phyloP scores from a whole-genome alignment of 2,888 invertebrate species.

The Sphinx pinastri region DNA sequence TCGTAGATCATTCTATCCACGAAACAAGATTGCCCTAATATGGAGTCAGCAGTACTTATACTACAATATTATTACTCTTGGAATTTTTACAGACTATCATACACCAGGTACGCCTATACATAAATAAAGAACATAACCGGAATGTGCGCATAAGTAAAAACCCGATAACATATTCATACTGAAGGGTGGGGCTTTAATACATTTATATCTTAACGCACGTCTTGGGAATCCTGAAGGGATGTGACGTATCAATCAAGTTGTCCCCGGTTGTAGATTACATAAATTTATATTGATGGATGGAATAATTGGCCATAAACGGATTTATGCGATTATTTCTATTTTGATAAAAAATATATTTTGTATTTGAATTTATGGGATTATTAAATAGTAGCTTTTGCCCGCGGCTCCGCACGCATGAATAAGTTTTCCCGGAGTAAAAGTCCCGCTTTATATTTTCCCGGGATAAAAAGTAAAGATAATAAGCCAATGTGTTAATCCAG shows the following conservation, averaged over 20 bases:
- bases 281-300: constrained; percentile 6
- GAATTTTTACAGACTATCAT: neutral
- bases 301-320: neutral
- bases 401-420: too few relatives aligned
- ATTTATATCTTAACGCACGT: constrained; percentile 7
- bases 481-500: too few relatives aligned
- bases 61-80: too few relatives aligned
- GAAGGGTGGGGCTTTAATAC: constrained; percentile 18
- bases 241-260: constrained; percentile 24
- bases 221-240: constrained; percentile 3
- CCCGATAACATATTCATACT: constrained; percentile 12
- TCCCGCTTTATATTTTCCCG: too few relatives aligned
- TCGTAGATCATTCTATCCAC: too few relatives aligned
- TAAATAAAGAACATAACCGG: neutral
- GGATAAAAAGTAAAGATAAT: too few relatives aligned
- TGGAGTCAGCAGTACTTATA: too few relatives aligned
- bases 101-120: neutral
- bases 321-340: neutral
- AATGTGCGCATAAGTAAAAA: constrained; percentile 6
- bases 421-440: too few relatives aligned
- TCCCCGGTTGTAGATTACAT: neutral
- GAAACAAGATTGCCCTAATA: too few relatives aligned
- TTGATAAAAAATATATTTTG: neutral
- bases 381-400: too few relatives aligned
- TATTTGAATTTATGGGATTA: too few relatives aligned